phyloP scores from a whole-genome alignment of 2,113 vertebrate genomes.

The Hypanus sabinus region DNA sequence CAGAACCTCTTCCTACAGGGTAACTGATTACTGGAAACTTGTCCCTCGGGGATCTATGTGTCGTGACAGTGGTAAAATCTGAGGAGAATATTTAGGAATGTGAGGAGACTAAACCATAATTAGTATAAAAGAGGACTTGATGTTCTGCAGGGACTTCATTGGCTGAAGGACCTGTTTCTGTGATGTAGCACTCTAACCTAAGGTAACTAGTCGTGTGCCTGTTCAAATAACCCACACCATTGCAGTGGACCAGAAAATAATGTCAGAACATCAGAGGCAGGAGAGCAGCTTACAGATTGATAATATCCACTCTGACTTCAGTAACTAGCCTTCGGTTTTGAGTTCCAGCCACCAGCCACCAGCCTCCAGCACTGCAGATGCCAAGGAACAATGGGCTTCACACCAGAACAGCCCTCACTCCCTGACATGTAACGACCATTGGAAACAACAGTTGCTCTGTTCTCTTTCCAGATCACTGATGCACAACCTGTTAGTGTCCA shows the following conservation, averaged over 20 bases:
- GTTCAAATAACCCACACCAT: not conserved
- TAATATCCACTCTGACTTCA: not conserved
- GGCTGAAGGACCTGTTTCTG: no score
- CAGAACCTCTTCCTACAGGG: no score
- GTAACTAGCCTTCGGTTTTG: not conserved
- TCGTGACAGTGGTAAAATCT: no score
- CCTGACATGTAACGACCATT: not conserved
- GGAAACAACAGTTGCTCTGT: not conserved
- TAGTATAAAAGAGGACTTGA: no score
- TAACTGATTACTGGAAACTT: no score
- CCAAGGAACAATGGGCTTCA: not conserved
- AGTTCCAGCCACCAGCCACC: not conserved
- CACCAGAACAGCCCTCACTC: not conserved
- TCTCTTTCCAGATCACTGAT: slow-evolving; percentile 6
- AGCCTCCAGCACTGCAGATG: not conserved
- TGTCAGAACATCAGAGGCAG: not conserved
- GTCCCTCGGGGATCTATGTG: no score
- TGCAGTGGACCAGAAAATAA: not conserved
- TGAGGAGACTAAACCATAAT: no score
- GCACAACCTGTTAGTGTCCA: not conserved
- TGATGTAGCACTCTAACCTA: no score
- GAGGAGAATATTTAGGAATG: no score
- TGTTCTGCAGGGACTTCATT: no score
- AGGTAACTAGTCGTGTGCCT: not conserved
- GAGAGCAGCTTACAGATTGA: not conserved